Conservation (phyloP, 2,113 vertebrate genomes). For the Coptodon rendalli region DNA sequence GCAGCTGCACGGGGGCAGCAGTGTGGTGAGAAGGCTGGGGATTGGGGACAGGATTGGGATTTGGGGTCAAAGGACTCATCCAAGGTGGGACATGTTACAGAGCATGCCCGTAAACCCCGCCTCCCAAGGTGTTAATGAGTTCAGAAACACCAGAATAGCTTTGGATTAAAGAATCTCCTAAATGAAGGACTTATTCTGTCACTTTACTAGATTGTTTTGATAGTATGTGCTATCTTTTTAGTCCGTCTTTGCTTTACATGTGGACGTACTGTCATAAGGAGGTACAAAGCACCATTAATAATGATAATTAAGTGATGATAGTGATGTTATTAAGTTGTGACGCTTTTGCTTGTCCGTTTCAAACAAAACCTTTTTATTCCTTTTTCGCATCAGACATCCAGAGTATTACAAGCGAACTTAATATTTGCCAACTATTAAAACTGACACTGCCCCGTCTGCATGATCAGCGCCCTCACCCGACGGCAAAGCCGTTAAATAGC, state of each 20-base stretch:
- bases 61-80: constrained; percentile 60
- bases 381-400: constrained; percentile 27
- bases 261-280: constrained; percentile 43
- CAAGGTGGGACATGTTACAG: constrained; percentile 55
- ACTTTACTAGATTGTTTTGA: constrained; percentile 41
- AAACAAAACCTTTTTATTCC: constrained; percentile 15
- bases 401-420: constrained; percentile 32
- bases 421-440: constrained; percentile 39
- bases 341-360: constrained; percentile 13
- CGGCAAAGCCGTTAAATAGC: constrained; percentile 54
- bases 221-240: constrained; percentile 40
- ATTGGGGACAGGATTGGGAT: constrained; percentile 49
- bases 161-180: constrained; percentile 56
- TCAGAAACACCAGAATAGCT: constrained; percentile 59
- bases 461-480: constrained; percentile 30
- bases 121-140: constrained; percentile 50
- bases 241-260: constrained; percentile 47
- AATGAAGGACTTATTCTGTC: constrained; percentile 47
- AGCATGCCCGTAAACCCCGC: constrained; percentile 30
- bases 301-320: constrained; percentile 44
- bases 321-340: constrained; percentile 28
- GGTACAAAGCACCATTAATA: constrained; percentile 59
- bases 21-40: constrained; percentile 49
- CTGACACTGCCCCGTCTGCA: constrained; percentile 34
- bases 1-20: constrained; percentile 63